Percentiles rank a stretch among this genome's conserved stretches.
Conservation (phyloP, 2,113 vertebrate genomes). For the Halichoeres trimaculatus region DNA sequence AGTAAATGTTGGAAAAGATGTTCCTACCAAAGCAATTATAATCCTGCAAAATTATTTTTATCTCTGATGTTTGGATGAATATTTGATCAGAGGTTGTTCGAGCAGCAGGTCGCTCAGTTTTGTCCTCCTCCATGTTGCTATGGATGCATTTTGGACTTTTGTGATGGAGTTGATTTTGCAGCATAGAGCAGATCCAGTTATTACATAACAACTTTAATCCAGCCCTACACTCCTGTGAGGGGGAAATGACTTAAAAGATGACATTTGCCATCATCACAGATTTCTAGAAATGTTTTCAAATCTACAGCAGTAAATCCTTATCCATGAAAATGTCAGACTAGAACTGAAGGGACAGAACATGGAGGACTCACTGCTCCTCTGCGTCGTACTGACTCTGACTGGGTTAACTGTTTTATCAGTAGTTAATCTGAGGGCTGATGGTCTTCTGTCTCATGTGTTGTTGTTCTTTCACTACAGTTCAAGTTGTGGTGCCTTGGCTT, state of each 20-base stretch:
- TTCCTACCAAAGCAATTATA: no score
- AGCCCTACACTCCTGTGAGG: constrained; percentile 25
- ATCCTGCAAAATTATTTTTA: no score
- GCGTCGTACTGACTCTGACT: background rate
- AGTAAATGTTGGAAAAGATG: no score
- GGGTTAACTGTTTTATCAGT: background rate
- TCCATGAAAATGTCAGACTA: background rate
- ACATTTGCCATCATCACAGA: background rate
- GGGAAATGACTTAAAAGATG: background rate
- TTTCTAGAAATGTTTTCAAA: background rate
- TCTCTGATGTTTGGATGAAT: no score
- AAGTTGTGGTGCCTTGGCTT: constrained; percentile 42
- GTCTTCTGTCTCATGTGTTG: background rate
- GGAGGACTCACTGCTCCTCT: background rate
- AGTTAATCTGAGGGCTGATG: background rate
- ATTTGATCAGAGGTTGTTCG: background rate
- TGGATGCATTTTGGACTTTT: background rate
- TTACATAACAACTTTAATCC: constrained; percentile 70
- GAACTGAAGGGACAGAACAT: background rate
- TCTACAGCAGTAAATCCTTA: background rate
- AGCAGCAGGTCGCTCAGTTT: background rate
- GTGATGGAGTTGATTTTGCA: constrained; percentile 6
- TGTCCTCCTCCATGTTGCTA: background rate
- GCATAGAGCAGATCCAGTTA: constrained; percentile 26
- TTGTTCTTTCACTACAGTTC: constrained; percentile 28